Evolutionary conservation across 2,888 invertebrate genomes (phyloP).

Genomic region (Pristionchus maxplancki): DNA sequence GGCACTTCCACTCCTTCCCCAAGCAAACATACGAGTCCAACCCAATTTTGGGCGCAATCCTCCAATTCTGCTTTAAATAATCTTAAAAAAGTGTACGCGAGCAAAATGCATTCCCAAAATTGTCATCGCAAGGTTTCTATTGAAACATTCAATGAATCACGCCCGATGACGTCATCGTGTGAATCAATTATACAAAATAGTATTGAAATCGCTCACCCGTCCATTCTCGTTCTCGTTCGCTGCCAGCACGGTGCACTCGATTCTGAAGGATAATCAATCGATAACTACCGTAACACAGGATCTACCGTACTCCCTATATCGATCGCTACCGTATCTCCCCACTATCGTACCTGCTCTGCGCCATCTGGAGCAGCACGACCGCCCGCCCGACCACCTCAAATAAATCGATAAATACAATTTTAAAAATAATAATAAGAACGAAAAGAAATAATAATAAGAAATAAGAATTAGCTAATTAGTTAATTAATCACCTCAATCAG

Average conservation of each 20-base stretch:
- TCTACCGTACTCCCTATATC: not conserved
- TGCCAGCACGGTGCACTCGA: conserved; percentile 37
- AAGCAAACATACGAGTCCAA: too few species aligned
- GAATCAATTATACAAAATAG: not conserved
- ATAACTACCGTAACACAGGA: not conserved
- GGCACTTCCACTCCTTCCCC: too few species aligned
- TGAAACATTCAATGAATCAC: too few species aligned
- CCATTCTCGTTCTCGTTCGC: conserved; percentile 49
- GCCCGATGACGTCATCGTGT: not conserved
- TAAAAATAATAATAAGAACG: too few species aligned
- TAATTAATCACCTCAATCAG: conserved; percentile 20
- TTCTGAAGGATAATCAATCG: not conserved
- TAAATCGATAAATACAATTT: too few species aligned
- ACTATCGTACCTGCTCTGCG: conserved; percentile 54
- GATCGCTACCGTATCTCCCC: not conserved
- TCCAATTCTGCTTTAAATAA: too few species aligned
- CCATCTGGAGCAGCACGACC: conserved; percentile 85
- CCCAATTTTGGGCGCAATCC: not conserved
- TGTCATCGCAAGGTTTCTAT: too few species aligned
- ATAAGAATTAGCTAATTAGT: too few species aligned
- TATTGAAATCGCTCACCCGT: not conserved
- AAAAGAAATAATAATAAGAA: too few species aligned
- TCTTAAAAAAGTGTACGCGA: too few species aligned
- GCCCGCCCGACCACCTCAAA: conserved; percentile 80
- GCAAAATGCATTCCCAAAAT: too few species aligned